Conservation (phyloP, 92 coral and sea anemone genomes). For the Meandrina meandrites region DNA sequence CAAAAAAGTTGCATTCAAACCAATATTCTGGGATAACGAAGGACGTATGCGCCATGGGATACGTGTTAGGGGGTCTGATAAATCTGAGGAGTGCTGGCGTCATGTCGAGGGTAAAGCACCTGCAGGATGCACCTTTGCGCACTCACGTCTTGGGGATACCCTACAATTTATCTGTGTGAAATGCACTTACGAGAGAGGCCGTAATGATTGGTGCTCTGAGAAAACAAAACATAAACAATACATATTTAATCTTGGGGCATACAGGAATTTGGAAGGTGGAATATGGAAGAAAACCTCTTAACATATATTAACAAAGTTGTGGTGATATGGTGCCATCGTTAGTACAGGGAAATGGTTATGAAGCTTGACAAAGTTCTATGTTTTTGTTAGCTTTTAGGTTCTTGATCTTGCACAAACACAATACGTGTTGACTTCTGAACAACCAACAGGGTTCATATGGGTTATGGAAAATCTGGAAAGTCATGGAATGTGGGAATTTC, state of each 20-base stretch:
- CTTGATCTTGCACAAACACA: too few species aligned
- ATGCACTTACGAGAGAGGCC: conserved; percentile 88
- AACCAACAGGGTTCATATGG: too few species aligned
- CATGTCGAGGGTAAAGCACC: conserved; percentile 95
- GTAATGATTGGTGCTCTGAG: conserved; percentile 88
- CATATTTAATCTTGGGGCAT: conserved; percentile 93
- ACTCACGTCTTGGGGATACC: conserved; percentile 99
- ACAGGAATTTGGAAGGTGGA: conserved; percentile 85
- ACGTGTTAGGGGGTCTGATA: conserved; percentile 96
- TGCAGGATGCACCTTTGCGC: conserved; percentile 91
- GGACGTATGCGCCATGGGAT: conserved; percentile 98
- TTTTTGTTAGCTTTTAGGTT: too few species aligned
- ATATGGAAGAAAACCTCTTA: conserved; percentile 68
- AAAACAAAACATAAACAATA: conserved; percentile 86
- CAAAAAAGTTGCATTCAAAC: conserved; percentile 87
- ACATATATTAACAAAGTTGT: not conserved
- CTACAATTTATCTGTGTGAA: conserved; percentile 92
- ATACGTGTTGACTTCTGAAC: too few species aligned
- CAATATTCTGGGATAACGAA: conserved; percentile 88
- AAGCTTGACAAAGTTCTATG: too few species aligned
- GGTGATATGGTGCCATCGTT: not conserved
- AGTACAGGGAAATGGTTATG: too few species aligned
- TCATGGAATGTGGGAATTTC: too few species aligned
- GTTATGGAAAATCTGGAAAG: too few species aligned
- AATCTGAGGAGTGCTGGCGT: conserved; percentile 93